phyloP scores from a whole-genome alignment of 2,888 invertebrate species.

The Mongoloraphidia duomilia region DNA sequence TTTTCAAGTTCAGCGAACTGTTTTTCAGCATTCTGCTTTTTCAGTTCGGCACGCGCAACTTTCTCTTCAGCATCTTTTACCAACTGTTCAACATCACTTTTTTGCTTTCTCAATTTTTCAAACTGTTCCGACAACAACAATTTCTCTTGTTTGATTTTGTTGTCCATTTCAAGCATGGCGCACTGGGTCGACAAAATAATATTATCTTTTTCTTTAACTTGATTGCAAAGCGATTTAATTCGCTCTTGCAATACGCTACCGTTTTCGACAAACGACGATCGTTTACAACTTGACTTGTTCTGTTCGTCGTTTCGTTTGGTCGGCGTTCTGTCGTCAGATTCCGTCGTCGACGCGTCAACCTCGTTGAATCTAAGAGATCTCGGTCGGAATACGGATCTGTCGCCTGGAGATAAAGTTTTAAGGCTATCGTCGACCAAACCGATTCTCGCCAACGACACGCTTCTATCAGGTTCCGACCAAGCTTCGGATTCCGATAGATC shows the following conservation, averaged over 20 bases:
- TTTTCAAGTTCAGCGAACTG: conserved; percentile 3
- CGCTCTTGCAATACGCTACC: conserved; percentile 26
- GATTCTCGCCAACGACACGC: conserved; percentile 66
- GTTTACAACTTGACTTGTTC: background rate
- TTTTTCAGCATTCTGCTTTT: conserved; percentile 11
- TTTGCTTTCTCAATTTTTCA: conserved; percentile 14
- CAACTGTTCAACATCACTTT: conserved; percentile 16
- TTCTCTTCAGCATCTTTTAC: conserved; percentile 11
- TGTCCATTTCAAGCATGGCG: conserved; percentile 16
- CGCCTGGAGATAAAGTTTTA: conserved; percentile 32
- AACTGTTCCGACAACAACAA: conserved; percentile 10
- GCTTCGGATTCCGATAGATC: conserved; percentile 60
- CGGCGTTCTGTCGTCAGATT: conserved; percentile 12
- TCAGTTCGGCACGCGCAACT: conserved; percentile 12
- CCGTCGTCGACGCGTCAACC: background rate
- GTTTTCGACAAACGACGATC: conserved; percentile 14
- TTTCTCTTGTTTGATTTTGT: conserved; percentile 17
- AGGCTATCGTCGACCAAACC: conserved; percentile 41
- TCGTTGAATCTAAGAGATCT: conserved; percentile 19
- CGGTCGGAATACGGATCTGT: conserved; percentile 21
- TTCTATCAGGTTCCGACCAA: conserved; percentile 77
- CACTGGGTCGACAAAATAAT: conserved; percentile 20
- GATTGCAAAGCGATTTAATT: conserved; percentile 29
- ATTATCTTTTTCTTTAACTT: conserved; percentile 30
- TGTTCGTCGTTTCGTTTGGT: conserved; percentile 14